Base-by-base conservation (phyloP, 2,888 invertebrate species). In the Cephus spinipes region DNA sequence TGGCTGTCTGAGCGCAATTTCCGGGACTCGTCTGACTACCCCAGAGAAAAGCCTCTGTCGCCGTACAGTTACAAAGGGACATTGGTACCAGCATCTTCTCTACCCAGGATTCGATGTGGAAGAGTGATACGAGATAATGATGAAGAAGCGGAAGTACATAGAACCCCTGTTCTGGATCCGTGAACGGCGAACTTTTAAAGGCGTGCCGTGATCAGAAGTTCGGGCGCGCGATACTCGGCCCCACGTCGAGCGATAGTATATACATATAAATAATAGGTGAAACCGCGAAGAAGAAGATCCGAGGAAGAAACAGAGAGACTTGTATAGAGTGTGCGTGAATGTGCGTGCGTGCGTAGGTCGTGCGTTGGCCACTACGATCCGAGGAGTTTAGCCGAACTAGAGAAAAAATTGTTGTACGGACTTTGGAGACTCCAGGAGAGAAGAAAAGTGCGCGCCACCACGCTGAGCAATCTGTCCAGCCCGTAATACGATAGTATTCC, bases 401-500 rank as follows among this genome's bases (percentile, higher is more conserved):
- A 55, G 55, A 1, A 55, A 55, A 55, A 55, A 6, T 55, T 55
- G 9, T 55, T 55, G 55, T 55, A 23, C 9, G 23, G 55, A 33
- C 36, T 40, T 33, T 33, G 69, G 31, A 11, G 33, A 74, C 73
- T 40, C 12, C 31, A 15, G 74, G 40, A 32, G 73, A 33, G 31
- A 55, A 75, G 40, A 73, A 55, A 55, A 76, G 76, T 73, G 31
- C 74, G 68, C 74, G 68, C 23, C 40, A 55, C 85, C 83, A 84
- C 86, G 86, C 87, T 86, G 87, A 89, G 86, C 86, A 90, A 91
- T 91, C 90, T 90, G 91, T 90, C 90, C 91, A 90, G 89, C 85
- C 88, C 87, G 87, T 90, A 89, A 89, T 88, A 88, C 87, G 88
- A 87, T 91, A 90, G 90, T 91, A 90, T 90, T 90, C 87, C 89